Evolutionary conservation across 1,140 invertebrate species (phyloP).

Genomic region (Aphaenogaster ashmeadi): DNA sequence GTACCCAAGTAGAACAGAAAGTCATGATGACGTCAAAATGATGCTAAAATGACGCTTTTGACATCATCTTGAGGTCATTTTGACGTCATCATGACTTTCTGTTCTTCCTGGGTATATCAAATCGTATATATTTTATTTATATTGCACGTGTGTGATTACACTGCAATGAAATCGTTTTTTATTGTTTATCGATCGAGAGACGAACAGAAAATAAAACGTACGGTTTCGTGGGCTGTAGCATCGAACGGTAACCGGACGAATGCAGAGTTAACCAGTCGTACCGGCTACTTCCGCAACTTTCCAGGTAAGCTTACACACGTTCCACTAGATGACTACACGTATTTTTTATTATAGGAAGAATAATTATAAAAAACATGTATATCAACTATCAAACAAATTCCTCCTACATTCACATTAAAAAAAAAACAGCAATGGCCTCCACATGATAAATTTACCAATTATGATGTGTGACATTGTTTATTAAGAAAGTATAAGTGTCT

Average conservation of each 20-base stretch:
- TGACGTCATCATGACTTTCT: no score
- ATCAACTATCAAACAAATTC: background rate
- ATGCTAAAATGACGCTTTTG: no score
- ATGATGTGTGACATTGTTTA: background rate
- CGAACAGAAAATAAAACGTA: constrained; percentile 9
- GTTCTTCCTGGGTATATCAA: background rate
- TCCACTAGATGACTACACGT: constrained; percentile 36
- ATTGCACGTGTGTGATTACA: background rate
- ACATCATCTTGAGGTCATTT: no score
- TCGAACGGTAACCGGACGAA: constrained; percentile 37
- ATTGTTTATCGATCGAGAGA: constrained; percentile 31
- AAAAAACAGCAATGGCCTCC: background rate
- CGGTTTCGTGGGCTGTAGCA: constrained; percentile 3
- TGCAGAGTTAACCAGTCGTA: background rate
- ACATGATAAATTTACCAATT: background rate
- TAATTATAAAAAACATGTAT: background rate
- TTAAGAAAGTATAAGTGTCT: background rate
- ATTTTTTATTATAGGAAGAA: background rate
- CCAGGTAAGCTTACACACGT: constrained; percentile 3
- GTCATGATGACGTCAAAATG: no score
- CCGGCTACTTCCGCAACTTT: constrained; percentile 9
- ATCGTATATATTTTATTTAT: background rate
- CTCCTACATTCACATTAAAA: background rate
- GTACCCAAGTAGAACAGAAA: no score
- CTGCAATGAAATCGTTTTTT: background rate